Base-by-base conservation (phyloP, 2,113 vertebrate genomes). In the Marmota flaviventris region DNA sequence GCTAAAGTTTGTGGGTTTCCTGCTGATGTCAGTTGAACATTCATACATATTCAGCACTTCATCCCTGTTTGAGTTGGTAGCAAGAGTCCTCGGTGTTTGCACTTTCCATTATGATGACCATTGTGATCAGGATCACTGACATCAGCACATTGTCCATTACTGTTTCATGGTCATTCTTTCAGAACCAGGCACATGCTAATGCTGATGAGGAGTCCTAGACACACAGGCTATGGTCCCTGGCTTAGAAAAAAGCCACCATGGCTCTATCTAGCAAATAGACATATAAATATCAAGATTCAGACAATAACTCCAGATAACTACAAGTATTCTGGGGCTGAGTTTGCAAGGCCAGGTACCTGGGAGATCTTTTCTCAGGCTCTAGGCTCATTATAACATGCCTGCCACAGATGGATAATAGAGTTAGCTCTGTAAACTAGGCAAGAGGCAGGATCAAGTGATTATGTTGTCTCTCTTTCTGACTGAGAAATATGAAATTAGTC, bases 1-100 rank as follows among this genome's bases (percentile, higher is more conserved):
- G 95, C 95, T 87, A 76, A 95, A 91, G 93, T 92, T 51, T 96
- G 86, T 94, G 72, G 70, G 85, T 95, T 98, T 98, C 89, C 77
- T 98, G 97, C 96, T 94, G 93, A 96, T 92, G 97, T 97, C 86
- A 96, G 39, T 78, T 56, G 67, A 82, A 7, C 11, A 3, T 93
- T 94, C 92, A 85, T 97, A 85, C 81, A 95, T 97, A 90, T 95
- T 98, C 95, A 97, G 94, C 93, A 88, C 73, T 97, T 97, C 97
- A 76, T 72, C 89, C 85, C 4, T 72, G 42, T 98, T 78, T 18
- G 75, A 90, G 79, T 78, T 89, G 70, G 61, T 84, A 86, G 61
- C 58, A 72, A 75, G 94, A 89, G 81, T 90, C 14, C 67, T 91
- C 10, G 0, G 37, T 39, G 48, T 85, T 96, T 96, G 84, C 94